Percentiles rank a stretch among this genome's conserved stretches.
Evolutionary conservation across 2,888 invertebrate genomes (phyloP).

Genomic region (Eupeodes latifasciatus): DNA sequence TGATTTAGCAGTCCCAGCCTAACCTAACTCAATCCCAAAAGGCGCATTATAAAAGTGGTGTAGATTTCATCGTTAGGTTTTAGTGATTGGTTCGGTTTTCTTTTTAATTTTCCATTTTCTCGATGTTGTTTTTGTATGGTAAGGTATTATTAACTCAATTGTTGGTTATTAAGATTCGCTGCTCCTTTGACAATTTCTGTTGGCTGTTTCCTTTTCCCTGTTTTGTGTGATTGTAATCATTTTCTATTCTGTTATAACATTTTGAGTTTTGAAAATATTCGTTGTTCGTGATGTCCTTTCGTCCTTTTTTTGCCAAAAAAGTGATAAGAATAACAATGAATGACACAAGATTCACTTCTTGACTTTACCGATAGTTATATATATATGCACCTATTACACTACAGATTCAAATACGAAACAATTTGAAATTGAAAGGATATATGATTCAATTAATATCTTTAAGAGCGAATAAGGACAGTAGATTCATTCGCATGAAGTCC

Average conservation of each 20-base stretch:
- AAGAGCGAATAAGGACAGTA: conserved; percentile 40
- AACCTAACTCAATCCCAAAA: not conserved
- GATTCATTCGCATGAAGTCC: not conserved
- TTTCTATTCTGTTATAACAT: conserved; percentile 57
- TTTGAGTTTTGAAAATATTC: conserved; percentile 11
- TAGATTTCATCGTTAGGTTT: conserved; percentile 6
- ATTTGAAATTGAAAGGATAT: conserved; percentile 12
- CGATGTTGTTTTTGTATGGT: not conserved
- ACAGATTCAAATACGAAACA: not conserved
- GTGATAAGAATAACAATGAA: conserved; percentile 65
- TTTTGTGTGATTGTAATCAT: conserved; percentile 57
- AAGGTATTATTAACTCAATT: conserved; percentile 72
- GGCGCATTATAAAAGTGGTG: not conserved
- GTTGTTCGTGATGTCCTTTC: not conserved
- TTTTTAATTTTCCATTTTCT: not conserved
- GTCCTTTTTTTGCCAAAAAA: conserved; percentile 33
- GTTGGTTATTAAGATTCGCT: conserved; percentile 58
- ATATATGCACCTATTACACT: no score
- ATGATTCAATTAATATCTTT: conserved; percentile 70
- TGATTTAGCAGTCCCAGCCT: conserved; percentile 14
- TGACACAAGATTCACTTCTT: conserved; percentile 54
- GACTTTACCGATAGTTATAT: conserved; percentile 16
- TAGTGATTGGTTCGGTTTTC: not conserved
- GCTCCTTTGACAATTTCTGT: not conserved
- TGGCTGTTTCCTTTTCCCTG: not conserved